Base-by-base conservation (phyloP, 35 echinoderm and acorn worm genomes). In the Lytechinus variegatus region DNA sequence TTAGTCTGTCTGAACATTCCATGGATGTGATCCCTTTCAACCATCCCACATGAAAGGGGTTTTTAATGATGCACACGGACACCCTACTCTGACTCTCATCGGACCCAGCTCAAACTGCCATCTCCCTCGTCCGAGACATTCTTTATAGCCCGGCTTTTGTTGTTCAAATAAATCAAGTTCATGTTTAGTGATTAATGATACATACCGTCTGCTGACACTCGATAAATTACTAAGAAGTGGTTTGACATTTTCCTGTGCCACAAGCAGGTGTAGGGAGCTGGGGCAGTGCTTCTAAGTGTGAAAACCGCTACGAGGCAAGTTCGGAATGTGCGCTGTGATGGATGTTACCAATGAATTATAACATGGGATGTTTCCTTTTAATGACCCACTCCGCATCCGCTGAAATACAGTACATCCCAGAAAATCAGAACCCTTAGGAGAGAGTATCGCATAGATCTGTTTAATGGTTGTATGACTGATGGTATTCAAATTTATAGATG, bases 121-220 rank as follows among this genome's bases (percentile, higher is more conserved):
- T 24, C 66, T 24, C 16, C 16, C 19, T 79, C 16, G 3, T 79
- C 19, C 19, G 66, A 14, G 57, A 16, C 21, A 24, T 79, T 79
- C 66, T 79, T 79, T 79, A 79, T 79, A 24, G 66, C 66, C 66
- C 6, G 19, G 66, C 66, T 79, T 44, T 79, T 79, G 66, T 79
- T 79, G 66, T 79, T 79, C 19, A 79, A 79, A 79, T 79, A 79
- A 79, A 79, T 79, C 66, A 79, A 79, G 66, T 79, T 79, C 66
- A 79, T 79, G 66, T 79, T 79, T 79, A 79, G 66, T 79, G 66
- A 79, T 79, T 79, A 79, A 79, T 79, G 66, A 79, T 79, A 79
- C 66, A 79, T 16, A 79, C 24, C 19, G 66, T 24, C 21, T 79
- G 66, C n/a, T 79, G 66, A 79, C 66, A 79, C 66, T 79, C 66